Conservation (phyloP, 2,113 vertebrate genomes). For the Heteronetta atricapilla region DNA sequence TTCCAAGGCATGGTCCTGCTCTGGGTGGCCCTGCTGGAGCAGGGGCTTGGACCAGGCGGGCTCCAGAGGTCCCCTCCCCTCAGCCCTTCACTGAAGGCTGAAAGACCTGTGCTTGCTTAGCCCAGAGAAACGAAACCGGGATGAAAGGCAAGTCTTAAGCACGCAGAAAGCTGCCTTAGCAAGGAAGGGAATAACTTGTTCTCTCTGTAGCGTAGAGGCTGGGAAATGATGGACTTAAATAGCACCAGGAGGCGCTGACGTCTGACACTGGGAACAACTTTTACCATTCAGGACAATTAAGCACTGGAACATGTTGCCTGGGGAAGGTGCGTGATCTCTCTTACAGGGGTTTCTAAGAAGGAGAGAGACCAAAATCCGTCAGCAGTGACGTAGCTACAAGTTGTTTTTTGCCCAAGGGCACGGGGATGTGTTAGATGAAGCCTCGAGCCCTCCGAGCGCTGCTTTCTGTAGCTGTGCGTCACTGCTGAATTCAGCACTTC, state of each 20-base stretch:
- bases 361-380: neutral
- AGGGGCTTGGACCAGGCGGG: neutral
- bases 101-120: neutral
- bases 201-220: neutral
- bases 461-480: neutral
- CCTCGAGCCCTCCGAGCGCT: neutral
- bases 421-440: neutral
- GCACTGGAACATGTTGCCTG: neutral
- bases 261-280: conserved; percentile 10
- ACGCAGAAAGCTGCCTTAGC: neutral
- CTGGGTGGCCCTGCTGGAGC: neutral
- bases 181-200: neutral
- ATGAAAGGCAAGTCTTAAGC: neutral
- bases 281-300: conserved; percentile 18
- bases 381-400: neutral
- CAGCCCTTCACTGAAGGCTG: neutral
- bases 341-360: neutral
- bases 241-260: neutral
- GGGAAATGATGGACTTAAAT: neutral
- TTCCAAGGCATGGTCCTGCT: neutral
- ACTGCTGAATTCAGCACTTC: conserved; percentile 39
- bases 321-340: neutral
- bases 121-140: neutral
- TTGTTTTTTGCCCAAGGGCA: conserved; percentile 19
- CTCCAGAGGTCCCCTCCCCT: neutral